Base-by-base conservation (phyloP, 1,140 invertebrate genomes). In the Aphis gossypii region DNA sequence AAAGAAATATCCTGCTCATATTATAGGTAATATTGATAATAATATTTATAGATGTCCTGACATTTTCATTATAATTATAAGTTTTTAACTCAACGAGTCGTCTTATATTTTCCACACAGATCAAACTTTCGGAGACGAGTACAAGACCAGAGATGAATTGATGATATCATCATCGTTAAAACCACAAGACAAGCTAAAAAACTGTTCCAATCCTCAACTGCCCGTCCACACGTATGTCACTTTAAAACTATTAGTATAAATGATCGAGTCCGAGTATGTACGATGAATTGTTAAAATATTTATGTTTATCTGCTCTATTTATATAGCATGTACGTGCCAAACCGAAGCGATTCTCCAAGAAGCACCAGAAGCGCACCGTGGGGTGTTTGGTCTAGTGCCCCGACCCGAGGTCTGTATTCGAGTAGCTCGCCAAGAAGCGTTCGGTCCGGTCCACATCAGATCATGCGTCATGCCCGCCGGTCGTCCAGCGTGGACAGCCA, bases 301-400 rank as follows among this genome's bases (percentile, higher is more conserved):
- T 25, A 41, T 18, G 14, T 38, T 54, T 30, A 18, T 76, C 48
- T 35, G 46, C 54, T 46, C 9, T 30, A 1, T 41, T 41, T 1
- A 56, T 23, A 38, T 8, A 87, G 84, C 0, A 91, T 88, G 68
- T 94, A 92, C 88, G 44, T 94, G 20, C 93, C 83, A 35, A 60
- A 95, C 88, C 83, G 95, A 91, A 96, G 96, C 41, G 97, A 97
- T 94, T 98, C 97, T 1, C 97, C 97, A 95, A 91, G 95, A 46
- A 98, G 98, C 95, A 98, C 97, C 8, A 96, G 97, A 88, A 98
- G 98, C 94, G 98, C 98, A 4, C 98, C 98, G 11, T 98, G 97
- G 96, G 95, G 93, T 95, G 93, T 94, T 35, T 90, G 94, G 95
- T 84, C 97, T 96, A 3, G 96, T 25, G 92, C 91, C 5, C 94